phyloP scores from a whole-genome alignment of 1,140 invertebrate species.

The Caenorhabditis tropicalis region DNA sequence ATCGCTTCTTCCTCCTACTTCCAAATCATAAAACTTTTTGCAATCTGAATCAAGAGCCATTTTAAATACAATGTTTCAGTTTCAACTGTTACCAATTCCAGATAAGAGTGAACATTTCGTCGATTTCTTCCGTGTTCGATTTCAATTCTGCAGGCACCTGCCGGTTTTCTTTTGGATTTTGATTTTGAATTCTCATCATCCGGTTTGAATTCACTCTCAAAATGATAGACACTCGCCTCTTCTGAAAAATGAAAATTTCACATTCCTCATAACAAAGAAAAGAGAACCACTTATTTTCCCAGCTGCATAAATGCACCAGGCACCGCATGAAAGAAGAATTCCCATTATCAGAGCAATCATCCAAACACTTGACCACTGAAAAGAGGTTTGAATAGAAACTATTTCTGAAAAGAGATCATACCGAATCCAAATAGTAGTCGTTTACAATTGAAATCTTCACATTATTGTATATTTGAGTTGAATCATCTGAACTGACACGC shows the following conservation, averaged over 20 bases:
- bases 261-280: background rate
- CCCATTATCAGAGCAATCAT: background rate
- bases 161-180: background rate
- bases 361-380: background rate
- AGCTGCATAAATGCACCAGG: constrained; percentile 5
- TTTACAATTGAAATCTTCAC: background rate
- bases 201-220: background rate
- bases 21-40: too few species aligned
- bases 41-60: too few species aligned
- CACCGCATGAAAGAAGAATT: background rate
- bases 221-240: background rate
- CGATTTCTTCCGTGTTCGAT: background rate
- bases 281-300: background rate
- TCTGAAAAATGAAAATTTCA: background rate
- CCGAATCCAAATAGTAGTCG: background rate
- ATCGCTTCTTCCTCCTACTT: too few species aligned
- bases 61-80: too few species aligned
- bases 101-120: background rate
- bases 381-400: background rate
- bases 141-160: background rate
- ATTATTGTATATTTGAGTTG: background rate
- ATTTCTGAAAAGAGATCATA: background rate
- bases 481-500: background rate
- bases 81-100: background rate
- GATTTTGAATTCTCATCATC: background rate